A percentile compares a stretch with the other conserved stretches of the same genome.
phyloP scores from a whole-genome alignment of 2,113 vertebrate species.

The Lagopus muta region DNA sequence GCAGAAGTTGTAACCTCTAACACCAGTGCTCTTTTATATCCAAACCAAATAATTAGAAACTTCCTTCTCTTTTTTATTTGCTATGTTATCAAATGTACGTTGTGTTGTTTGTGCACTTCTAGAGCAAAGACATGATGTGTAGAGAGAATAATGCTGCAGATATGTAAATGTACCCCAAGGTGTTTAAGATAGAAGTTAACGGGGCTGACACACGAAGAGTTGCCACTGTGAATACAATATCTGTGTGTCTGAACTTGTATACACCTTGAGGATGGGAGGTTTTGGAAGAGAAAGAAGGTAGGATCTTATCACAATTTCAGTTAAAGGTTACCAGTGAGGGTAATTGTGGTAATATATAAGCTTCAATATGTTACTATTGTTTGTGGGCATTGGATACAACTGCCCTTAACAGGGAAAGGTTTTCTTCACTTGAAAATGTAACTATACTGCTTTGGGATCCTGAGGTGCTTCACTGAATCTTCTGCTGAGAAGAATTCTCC shows the following conservation, averaged over 20 bases:
- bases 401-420: constrained; percentile 30
- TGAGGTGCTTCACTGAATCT: constrained; percentile 33
- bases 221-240: background rate
- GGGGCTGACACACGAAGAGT: background rate
- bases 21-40: background rate
- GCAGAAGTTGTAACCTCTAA: background rate
- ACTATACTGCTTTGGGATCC: constrained; percentile 35
- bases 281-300: background rate
- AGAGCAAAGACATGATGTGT: background rate
- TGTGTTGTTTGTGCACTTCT: background rate
- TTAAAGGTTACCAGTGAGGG: background rate
- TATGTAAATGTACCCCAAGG: background rate
- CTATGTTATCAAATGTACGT: background rate
- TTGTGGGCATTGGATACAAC: constrained; percentile 4
- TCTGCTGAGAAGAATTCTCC: constrained; percentile 54
- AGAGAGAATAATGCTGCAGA: background rate
- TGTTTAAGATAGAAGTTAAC: background rate
- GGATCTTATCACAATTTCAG: background rate
- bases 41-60: background rate
- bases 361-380: background rate
- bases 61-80: background rate
- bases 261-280: background rate
- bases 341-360: background rate
- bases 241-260: background rate
- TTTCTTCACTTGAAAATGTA: constrained; percentile 38